Evolutionary conservation across 2,797 vertebrate genomes (phyloP).

Genomic region (Rhinella marina): DNA sequence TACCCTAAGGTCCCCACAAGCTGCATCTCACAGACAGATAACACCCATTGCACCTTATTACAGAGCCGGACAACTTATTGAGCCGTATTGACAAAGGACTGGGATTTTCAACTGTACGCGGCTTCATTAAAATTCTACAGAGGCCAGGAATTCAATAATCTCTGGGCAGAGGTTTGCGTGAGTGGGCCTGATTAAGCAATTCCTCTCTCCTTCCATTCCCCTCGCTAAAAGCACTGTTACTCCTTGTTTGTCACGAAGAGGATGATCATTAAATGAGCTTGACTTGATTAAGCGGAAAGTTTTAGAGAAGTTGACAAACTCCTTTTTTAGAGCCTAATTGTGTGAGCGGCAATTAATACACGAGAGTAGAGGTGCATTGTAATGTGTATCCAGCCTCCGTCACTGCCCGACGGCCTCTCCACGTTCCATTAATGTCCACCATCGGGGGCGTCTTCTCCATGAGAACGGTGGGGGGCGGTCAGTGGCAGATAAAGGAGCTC

Average conservation of each 20-base stretch:
- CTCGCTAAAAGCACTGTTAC: conserved; percentile 76
- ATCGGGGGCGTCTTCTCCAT: too few relatives aligned
- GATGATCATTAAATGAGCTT: conserved; percentile 80
- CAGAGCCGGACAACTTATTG: conserved; percentile 87
- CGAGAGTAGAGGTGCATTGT: conserved; percentile 22
- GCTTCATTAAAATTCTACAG: conserved; percentile 90
- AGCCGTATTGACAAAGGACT: conserved; percentile 82
- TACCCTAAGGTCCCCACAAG: neutral
- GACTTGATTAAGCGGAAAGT: conserved; percentile 80
- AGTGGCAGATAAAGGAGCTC: too few relatives aligned
- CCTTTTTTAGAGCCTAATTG: conserved; percentile 74
- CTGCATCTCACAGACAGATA: conserved; percentile 74
- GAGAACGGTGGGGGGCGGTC: too few relatives aligned
- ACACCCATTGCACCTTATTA: conserved; percentile 85
- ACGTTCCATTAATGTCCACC: too few relatives aligned
- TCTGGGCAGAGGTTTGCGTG: conserved; percentile 81
- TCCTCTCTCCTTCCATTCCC: conserved; percentile 79
- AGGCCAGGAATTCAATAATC: conserved; percentile 89
- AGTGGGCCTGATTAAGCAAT: conserved; percentile 84
- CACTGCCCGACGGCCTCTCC: too few relatives aligned
- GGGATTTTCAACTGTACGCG: conserved; percentile 80
- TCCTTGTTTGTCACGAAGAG: conserved; percentile 79
- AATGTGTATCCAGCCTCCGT: neutral
- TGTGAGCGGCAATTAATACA: conserved; percentile 61
- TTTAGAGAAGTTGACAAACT: conserved; percentile 74